Conservation (phyloP, 2,888 invertebrate genomes). For the Eupithecia centaureata region DNA sequence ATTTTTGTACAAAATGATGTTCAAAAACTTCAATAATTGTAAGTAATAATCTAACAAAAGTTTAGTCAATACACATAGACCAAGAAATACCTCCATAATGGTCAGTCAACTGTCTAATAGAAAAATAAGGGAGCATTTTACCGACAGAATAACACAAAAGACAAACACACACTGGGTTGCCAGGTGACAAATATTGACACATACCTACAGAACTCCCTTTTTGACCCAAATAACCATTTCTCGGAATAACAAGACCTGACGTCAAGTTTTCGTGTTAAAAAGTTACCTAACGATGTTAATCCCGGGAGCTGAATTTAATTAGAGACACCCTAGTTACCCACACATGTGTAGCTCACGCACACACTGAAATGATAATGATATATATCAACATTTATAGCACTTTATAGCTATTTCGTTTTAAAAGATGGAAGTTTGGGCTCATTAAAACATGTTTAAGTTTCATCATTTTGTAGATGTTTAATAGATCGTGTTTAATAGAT, state of each 20-base stretch:
- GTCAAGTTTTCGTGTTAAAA: constrained; percentile 42
- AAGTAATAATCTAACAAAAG: neutral
- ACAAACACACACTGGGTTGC: constrained; percentile 39
- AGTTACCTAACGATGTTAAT: constrained; percentile 47
- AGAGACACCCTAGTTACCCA: constrained; percentile 42
- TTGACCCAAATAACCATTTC: constrained; percentile 67
- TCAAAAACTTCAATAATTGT: neutral
- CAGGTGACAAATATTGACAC: constrained; percentile 67
- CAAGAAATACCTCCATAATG: constrained; percentile 6
- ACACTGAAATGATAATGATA: neutral
- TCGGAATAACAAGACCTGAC: constrained; percentile 50
- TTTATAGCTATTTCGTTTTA: neutral
- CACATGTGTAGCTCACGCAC: constrained; percentile 12
- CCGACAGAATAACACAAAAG: constrained; percentile 38
- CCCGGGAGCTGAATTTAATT: constrained; percentile 50
- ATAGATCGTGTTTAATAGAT: constrained; percentile 2
- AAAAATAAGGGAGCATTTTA: constrained; percentile 42
- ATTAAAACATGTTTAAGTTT: constrained; percentile 4
- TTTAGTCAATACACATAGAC: neutral
- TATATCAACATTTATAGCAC: neutral
- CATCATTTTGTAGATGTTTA: neutral
- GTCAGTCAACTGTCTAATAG: constrained; percentile 36
- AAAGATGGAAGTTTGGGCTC: constrained; percentile 7
- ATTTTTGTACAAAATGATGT: too few species aligned
- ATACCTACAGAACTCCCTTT: constrained; percentile 56